These are phyloP conservation scores for Drosophila willistoni DNA, from an alignment of 1,140 invertebrate genomes.

Conservation along the genomic window DNA sequence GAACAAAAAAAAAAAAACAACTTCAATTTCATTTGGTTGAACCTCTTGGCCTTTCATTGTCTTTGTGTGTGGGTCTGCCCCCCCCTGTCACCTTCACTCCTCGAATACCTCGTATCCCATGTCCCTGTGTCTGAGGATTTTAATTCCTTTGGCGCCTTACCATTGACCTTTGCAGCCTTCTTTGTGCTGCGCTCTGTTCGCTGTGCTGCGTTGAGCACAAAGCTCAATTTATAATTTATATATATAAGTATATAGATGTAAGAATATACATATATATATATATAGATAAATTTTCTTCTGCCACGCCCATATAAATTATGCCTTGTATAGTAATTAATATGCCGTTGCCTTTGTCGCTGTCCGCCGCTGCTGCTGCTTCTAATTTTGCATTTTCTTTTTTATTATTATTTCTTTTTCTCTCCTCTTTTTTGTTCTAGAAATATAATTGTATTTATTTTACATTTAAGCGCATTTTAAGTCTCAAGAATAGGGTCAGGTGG, in stretches of 20 bases:
- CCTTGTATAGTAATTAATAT: constrained; percentile 79
- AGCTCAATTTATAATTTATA: constrained; percentile 78
- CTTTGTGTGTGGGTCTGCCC: background rate
- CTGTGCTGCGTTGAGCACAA: constrained; percentile 36
- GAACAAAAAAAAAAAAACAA: background rate
- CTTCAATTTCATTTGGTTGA: background rate
- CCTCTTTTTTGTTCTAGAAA: constrained; percentile 45
- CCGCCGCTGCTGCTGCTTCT: constrained; percentile 26
- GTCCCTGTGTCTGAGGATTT: constrained; percentile 29
- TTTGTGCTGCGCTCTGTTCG: constrained; percentile 5
- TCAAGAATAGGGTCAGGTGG: constrained; percentile 56
- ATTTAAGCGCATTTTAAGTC: constrained; percentile 80
- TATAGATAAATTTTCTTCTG: constrained; percentile 57
- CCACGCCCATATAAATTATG: constrained; percentile 66
- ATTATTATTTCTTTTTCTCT: constrained; percentile 14
- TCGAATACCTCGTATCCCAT: background rate
- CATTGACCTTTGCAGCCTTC: constrained; percentile 42
- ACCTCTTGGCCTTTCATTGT: constrained; percentile 1
- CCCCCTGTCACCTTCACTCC: too few species aligned
- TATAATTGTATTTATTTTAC: constrained; percentile 81
- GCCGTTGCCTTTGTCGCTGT: constrained; percentile 53
- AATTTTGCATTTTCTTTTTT: constrained; percentile 67
- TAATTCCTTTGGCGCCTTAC: constrained; percentile 52
- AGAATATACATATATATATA: constrained; percentile 11
- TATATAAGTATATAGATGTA: constrained; percentile 39